phyloP scores from a whole-genome alignment of 2,113 vertebrate genomes.

The Paralichthys olivaceus region DNA sequence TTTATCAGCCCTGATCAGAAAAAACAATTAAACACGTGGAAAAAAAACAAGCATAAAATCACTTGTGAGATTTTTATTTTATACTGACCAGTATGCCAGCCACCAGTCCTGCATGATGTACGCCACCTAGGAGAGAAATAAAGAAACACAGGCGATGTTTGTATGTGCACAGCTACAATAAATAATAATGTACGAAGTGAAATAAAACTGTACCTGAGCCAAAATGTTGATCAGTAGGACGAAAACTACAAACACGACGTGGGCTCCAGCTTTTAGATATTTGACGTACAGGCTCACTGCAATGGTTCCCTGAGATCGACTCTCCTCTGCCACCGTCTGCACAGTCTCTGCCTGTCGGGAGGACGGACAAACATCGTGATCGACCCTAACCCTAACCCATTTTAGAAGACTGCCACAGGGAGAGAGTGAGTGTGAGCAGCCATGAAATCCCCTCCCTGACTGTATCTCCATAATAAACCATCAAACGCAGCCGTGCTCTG shows the following conservation, averaged over 20 bases:
- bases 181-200: not conserved
- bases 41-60: not conserved
- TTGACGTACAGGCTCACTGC: slow-evolving; percentile 85
- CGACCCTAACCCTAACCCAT: too few species aligned
- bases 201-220: slow-evolving; percentile 84
- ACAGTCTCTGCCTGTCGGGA: slow-evolving; percentile 80
- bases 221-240: slow-evolving; percentile 84
- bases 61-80: not conserved
- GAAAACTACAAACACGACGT: slow-evolving; percentile 77
- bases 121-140: slow-evolving; percentile 75
- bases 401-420: too few species aligned
- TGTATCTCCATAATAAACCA: too few species aligned
- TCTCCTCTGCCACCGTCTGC: slow-evolving; percentile 85
- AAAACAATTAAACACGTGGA: not conserved
- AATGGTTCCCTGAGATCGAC: slow-evolving; percentile 87
- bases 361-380: not conserved
- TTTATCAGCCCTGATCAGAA: slow-evolving; percentile 69
- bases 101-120: slow-evolving; percentile 96
- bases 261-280: slow-evolving; percentile 90
- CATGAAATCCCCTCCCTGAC: too few species aligned
- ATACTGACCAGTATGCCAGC: slow-evolving; percentile 93
- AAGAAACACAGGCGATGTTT: not conserved
- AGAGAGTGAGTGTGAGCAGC: too few species aligned
- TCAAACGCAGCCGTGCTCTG: too few species aligned
- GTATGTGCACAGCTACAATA: not conserved